A percentile compares a stretch with the other conserved stretches of the same genome.
These are phyloP conservation scores for Metaphire vulgaris DNA, from an alignment of 1,140 invertebrate genomes.

Conservation along the genomic window DNA sequence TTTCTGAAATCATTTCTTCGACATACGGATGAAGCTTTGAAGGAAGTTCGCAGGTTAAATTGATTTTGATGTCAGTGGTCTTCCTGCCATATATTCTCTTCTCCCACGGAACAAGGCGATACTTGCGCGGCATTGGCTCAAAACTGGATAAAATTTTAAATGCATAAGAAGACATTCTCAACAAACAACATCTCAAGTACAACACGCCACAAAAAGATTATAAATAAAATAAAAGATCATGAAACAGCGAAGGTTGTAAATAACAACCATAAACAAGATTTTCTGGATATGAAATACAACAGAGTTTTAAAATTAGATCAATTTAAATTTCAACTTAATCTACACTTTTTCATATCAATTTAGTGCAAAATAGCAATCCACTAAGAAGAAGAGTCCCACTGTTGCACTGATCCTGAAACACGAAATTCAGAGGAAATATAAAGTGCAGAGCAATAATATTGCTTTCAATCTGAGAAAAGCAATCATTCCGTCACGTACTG, in stretches of 20 bases:
- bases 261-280: not conserved
- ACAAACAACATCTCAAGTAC: not conserved
- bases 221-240: not conserved
- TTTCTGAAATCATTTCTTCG: constrained; percentile 49
- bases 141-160: constrained; percentile 33
- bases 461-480: no score
- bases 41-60: constrained; percentile 39
- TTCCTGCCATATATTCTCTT: constrained; percentile 34
- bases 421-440: no score
- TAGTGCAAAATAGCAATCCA: not conserved
- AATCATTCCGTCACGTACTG: no score
- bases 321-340: not conserved
- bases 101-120: constrained; percentile 51
- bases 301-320: not conserved
- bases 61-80: constrained; percentile 39
- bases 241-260: not conserved
- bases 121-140: constrained; percentile 50
- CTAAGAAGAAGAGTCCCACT: no score
- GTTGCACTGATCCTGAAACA: no score
- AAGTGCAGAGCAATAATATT: no score
- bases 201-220: not conserved
- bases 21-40: constrained; percentile 45
- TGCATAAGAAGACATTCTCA: not conserved
- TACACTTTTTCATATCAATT: not conserved
- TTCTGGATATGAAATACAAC: not conserved